Conservation (phyloP, 37 sponge, comb jelly and placozoan species). For the Lycopodina hypogea region DNA sequence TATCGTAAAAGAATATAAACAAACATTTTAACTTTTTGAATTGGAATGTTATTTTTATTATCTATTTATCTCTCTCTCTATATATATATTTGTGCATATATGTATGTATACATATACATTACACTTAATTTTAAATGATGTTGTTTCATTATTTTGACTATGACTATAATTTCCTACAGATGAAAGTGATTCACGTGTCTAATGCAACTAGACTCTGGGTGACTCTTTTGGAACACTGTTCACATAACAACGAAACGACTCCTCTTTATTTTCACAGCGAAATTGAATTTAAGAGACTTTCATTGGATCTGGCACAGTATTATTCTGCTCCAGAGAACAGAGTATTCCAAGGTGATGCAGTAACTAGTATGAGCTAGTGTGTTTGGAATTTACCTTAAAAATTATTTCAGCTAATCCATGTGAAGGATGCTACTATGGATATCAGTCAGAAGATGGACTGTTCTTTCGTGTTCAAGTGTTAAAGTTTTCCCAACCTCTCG, state of each 20-base stretch:
- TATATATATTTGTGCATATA: neutral
- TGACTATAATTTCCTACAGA: neutral
- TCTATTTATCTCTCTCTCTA: neutral
- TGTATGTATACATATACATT: neutral
- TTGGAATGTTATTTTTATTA: neutral
- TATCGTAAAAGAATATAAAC: too few species aligned
- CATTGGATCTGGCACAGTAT: constrained; percentile 33
- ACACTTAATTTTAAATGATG: too few species aligned
- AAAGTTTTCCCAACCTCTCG: constrained; percentile 61
- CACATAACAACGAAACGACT: constrained; percentile 31
- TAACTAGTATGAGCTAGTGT: neutral
- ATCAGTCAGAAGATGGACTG: constrained; percentile 17
- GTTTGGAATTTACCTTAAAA: too few species aligned
- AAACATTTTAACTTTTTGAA: too few species aligned
- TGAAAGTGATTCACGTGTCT: constrained; percentile 34
- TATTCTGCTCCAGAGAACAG: constrained; percentile 25
- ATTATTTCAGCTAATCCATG: constrained; percentile 14
- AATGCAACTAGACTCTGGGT: constrained; percentile 69
- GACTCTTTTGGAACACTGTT: constrained; percentile 53
- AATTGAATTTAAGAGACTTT: constrained; percentile 4
- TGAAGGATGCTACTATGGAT: constrained; percentile 53
- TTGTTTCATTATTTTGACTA: too few species aligned
- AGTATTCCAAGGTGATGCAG: constrained; percentile 12
- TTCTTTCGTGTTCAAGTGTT: constrained; percentile 54
- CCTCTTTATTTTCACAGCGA: constrained; percentile 6